phyloP scores from a whole-genome alignment of 2,888 invertebrate genomes.

The Plagiodera versicolora region DNA sequence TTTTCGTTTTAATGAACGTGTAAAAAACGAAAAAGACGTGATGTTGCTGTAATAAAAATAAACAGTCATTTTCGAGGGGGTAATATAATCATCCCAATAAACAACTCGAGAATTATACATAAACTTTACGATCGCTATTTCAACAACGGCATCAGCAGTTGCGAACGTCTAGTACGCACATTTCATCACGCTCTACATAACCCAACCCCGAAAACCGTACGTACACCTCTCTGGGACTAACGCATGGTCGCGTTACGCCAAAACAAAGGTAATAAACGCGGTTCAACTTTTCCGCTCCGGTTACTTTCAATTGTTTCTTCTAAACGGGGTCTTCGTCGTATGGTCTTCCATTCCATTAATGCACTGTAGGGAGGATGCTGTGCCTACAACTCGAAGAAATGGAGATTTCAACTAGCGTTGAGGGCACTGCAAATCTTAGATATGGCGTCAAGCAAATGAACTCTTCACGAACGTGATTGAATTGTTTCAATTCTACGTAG shows the following conservation, averaged over 20 bases:
- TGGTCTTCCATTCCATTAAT: background rate
- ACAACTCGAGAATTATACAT: background rate
- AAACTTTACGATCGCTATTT: background rate
- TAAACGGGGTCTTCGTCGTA: background rate
- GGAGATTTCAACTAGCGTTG: too few relatives aligned
- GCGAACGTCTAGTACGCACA: background rate
- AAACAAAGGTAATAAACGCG: conserved; percentile 28
- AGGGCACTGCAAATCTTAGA: too few relatives aligned
- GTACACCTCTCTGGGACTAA: background rate
- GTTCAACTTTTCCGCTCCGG: conserved; percentile 20
- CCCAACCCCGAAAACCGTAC: background rate
- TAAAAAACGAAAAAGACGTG: too few relatives aligned
- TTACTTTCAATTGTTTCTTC: conserved; percentile 16
- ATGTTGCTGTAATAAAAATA: too few relatives aligned
- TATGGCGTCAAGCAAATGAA: too few relatives aligned
- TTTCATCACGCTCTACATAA: background rate
- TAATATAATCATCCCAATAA: too few relatives aligned
- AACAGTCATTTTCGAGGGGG: too few relatives aligned
- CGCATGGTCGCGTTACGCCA: conserved; percentile 8
- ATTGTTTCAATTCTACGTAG: too few relatives aligned
- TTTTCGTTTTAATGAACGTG: too few relatives aligned
- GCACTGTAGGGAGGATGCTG: too few relatives aligned
- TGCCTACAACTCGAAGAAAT: too few relatives aligned
- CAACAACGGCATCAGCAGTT: background rate
- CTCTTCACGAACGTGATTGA: too few relatives aligned